Evolutionary conservation across 2,113 vertebrate species (phyloP).

Genomic region (Lipophrys pholis): DNA sequence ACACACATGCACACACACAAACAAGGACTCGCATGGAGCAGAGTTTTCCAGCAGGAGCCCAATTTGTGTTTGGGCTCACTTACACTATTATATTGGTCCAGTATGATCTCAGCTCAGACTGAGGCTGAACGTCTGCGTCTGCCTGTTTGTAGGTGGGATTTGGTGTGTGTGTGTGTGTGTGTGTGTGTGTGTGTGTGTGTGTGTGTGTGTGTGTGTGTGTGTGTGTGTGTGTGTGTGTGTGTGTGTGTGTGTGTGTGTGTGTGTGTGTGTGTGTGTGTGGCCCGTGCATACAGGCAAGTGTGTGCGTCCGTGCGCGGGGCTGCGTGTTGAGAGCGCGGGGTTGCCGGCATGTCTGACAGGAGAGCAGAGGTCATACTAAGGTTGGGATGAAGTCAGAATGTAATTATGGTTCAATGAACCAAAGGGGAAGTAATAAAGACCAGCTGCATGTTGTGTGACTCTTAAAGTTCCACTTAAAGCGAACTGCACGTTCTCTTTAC

Average conservation of each 20-base stretch:
- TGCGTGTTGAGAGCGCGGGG: slow-evolving; percentile 36
- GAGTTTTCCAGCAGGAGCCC: slow-evolving; percentile 79
- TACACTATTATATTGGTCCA: slow-evolving; percentile 74
- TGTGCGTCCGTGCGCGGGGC: slow-evolving; percentile 24
- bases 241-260: too few relatives aligned
- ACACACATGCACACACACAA: slow-evolving; percentile 55
- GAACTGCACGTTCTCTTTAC: slow-evolving; percentile 68
- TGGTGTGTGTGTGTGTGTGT: slow-evolving; percentile 19
- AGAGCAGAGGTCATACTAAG: slow-evolving; percentile 85
- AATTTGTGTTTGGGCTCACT: slow-evolving; percentile 83
- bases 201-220: neutral
- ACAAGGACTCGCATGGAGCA: slow-evolving; percentile 58
- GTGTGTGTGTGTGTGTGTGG: too few relatives aligned
- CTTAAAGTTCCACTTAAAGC: slow-evolving; percentile 81
- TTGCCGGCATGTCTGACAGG: slow-evolving; percentile 79
- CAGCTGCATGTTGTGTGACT: slow-evolving; percentile 84
- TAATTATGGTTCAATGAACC: slow-evolving; percentile 88
- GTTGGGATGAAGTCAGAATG: slow-evolving; percentile 88
- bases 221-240: too few relatives aligned
- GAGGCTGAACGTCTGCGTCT: slow-evolving; percentile 73
- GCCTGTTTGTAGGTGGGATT: slow-evolving; percentile 71
- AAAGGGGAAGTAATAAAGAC: slow-evolving; percentile 87
- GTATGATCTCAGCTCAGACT: slow-evolving; percentile 79
- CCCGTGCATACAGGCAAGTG: slow-evolving; percentile 17
- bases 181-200: neutral